Evolutionary conservation across 2,113 vertebrate genomes (phyloP).

Genomic region (Leuciscus idus): DNA sequence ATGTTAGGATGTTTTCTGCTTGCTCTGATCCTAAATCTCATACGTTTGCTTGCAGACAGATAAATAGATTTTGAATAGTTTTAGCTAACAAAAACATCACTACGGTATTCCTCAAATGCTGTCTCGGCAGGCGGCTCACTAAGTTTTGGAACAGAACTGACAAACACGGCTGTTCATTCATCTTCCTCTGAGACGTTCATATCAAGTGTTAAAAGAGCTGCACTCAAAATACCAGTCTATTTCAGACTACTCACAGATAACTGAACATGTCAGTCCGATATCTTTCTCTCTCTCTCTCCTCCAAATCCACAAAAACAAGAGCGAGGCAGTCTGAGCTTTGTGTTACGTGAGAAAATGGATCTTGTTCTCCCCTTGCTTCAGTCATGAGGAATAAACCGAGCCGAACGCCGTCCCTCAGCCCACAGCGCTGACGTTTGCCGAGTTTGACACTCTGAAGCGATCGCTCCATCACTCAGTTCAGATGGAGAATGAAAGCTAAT

Average conservation of each 20-base stretch:
- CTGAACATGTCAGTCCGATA: slow-evolving; percentile 9
- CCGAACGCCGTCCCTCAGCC: slow-evolving; percentile 12
- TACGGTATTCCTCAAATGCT: not conserved
- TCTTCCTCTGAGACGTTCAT: not conserved
- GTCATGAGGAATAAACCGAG: slow-evolving; percentile 34
- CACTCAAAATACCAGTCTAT: not conserved
- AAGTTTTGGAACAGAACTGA: not conserved
- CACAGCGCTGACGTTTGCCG: slow-evolving; percentile 27
- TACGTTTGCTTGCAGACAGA: not conserved
- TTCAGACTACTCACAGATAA: slow-evolving; percentile 29
- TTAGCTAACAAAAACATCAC: not conserved
- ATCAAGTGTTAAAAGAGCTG: not conserved
- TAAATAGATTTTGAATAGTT: not conserved
- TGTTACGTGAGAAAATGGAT: slow-evolving; percentile 20
- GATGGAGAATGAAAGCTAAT: slow-evolving; percentile 33
- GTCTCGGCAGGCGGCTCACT: not conserved
- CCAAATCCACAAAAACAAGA: not conserved
- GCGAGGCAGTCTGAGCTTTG: not conserved
- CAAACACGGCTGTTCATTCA: not conserved
- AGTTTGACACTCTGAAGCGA: slow-evolving; percentile 34
- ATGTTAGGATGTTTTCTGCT: not conserved
- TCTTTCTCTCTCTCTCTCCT: not conserved
- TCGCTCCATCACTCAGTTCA: slow-evolving; percentile 44
- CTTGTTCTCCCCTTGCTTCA: slow-evolving; percentile 2
- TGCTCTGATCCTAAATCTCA: not conserved